Conservation (phyloP, 2,797 vertebrate genomes). For the Botia almorhae region DNA sequence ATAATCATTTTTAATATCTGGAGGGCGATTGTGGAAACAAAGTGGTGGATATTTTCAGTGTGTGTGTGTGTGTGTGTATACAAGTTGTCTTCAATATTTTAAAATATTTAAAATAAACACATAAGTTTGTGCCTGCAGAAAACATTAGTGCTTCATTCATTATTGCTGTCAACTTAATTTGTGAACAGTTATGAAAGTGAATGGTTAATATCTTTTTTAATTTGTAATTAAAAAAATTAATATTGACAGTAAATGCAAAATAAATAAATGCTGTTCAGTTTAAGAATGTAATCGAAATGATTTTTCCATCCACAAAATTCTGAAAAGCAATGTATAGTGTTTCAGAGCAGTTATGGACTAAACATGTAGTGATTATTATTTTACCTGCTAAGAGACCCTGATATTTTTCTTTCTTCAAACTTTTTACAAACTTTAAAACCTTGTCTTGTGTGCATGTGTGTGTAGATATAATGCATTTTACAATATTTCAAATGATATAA, state of each 20-base stretch:
- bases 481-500: too few species aligned
- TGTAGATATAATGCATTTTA: too few species aligned
- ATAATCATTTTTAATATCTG: constrained; percentile 24
- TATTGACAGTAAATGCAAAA: not conserved
- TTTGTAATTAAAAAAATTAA: not conserved
- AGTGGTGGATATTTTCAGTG: not conserved
- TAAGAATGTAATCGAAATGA: not conserved
- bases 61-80: constrained; percentile 18
- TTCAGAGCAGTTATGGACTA: not conserved
- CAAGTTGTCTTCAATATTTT: not conserved
- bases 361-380: not conserved
- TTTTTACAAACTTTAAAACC: not conserved
- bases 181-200: not conserved
- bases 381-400: not conserved
- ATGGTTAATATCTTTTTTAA: too few species aligned
- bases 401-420: not conserved
- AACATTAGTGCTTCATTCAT: not conserved
- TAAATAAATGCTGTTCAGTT: not conserved
- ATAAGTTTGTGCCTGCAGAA: too few species aligned
- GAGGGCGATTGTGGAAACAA: constrained; percentile 43
- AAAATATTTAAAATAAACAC: not conserved
- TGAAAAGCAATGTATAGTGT: not conserved
- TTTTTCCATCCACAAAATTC: not conserved
- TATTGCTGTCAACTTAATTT: not conserved
- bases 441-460: not conserved